Conservation (phyloP, 2,888 invertebrate species). For the Nephrotoma appendiculata region DNA sequence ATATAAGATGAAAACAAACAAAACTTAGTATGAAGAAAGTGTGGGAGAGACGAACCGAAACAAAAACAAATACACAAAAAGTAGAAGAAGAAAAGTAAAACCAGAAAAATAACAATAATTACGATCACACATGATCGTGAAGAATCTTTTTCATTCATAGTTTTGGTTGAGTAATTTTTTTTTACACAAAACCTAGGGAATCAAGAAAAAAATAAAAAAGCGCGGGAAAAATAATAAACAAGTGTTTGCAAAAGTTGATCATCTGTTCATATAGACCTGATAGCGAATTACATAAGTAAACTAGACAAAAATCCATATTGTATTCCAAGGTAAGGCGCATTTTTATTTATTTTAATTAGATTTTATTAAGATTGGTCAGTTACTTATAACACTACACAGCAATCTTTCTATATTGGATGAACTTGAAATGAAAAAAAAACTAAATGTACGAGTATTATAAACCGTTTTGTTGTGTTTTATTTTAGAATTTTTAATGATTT, state of each 20-base stretch:
- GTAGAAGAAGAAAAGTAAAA: neutral
- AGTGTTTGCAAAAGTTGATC: neutral
- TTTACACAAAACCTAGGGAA: neutral
- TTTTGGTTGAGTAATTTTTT: slow-evolving; percentile 1
- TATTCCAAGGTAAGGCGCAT: neutral
- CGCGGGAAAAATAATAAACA: neutral
- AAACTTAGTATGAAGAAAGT: neutral
- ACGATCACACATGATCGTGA: neutral
- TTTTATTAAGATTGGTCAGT: neutral
- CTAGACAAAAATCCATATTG: neutral
- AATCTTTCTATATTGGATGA: neutral
- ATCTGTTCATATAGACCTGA: neutral
- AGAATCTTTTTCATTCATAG: slow-evolving; percentile 1
- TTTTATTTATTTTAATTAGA: neutral
- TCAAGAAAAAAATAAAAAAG: neutral
- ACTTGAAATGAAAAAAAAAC: neutral
- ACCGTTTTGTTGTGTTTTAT: neutral
- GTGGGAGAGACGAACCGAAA: neutral
- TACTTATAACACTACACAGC: neutral
- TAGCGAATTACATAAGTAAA: neutral
- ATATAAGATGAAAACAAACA: neutral
- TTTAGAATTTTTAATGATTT: neutral
- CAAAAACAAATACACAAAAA: neutral
- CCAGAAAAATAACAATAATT: neutral
- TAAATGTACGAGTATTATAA: neutral